Conservation (phyloP, 2,113 vertebrate genomes). For the Oxyruncus cristatus region DNA sequence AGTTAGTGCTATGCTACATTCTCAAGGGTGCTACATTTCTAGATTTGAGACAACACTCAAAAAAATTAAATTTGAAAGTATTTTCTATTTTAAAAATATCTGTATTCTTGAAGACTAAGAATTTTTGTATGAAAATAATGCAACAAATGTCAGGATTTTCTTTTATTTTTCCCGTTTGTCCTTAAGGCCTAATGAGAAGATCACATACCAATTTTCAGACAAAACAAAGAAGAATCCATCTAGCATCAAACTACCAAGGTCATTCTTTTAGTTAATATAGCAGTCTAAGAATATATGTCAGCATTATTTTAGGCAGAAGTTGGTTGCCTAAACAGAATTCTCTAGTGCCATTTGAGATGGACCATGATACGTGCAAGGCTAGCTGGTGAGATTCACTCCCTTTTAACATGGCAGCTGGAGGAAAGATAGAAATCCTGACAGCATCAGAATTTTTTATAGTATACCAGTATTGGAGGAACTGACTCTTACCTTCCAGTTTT, state of each 20-base stretch:
- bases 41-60: background rate
- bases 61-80: background rate
- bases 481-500: background rate
- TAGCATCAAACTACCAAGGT: background rate
- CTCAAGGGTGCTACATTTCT: background rate
- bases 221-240: background rate
- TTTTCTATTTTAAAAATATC: background rate
- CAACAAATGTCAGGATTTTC: background rate
- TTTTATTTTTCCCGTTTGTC: background rate
- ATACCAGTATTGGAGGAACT: fast-evolving
- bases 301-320: background rate
- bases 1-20: background rate
- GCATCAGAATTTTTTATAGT: background rate
- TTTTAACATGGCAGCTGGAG: background rate
- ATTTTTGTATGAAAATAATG: background rate
- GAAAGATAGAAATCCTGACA: background rate
- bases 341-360: background rate
- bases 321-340: background rate
- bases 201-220: background rate
- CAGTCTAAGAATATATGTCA: background rate
- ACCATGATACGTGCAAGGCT: background rate
- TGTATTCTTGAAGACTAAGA: background rate
- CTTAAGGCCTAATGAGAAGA: background rate
- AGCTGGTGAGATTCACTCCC: background rate
- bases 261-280: background rate